phyloP scores from a whole-genome alignment of 2,113 vertebrate species.

The Neogobius melanostomus region DNA sequence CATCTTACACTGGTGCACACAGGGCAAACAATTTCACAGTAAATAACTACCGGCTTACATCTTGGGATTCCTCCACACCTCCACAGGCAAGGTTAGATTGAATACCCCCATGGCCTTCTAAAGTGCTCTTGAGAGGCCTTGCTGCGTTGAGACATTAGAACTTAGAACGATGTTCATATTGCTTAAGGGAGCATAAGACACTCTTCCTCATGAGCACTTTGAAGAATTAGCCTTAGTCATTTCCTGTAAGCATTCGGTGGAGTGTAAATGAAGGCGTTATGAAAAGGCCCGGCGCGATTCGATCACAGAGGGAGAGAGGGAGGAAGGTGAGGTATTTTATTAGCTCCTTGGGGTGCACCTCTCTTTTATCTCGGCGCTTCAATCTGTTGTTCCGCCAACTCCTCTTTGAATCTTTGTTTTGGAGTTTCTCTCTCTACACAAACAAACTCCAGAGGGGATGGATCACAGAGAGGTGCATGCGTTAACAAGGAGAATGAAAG shows the following conservation, averaged over 20 bases:
- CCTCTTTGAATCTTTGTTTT: slow-evolving; percentile 52
- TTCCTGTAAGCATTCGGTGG: slow-evolving; percentile 30
- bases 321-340: slow-evolving; percentile 62
- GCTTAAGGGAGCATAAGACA: not conserved
- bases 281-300: slow-evolving; percentile 26
- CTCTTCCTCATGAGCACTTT: slow-evolving; percentile 9
- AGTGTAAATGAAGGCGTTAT: slow-evolving; percentile 26
- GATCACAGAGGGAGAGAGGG: slow-evolving; percentile 40
- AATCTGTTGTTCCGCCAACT: slow-evolving; percentile 48
- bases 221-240: slow-evolving; percentile 12
- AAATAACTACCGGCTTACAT: slow-evolving; percentile 12
- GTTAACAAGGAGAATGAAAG: slow-evolving; percentile 29
- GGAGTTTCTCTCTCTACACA: slow-evolving; percentile 46
- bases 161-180: not conserved
- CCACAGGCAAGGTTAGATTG: not conserved
- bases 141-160: not conserved
- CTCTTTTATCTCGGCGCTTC: slow-evolving; percentile 56
- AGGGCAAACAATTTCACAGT: slow-evolving; percentile 7
- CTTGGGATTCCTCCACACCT: not conserved
- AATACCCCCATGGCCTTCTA: not conserved
- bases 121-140: not conserved
- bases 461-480: slow-evolving; percentile 30
- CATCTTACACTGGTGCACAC: slow-evolving; percentile 2
- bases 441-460: slow-evolving; percentile 44
- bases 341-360: slow-evolving; percentile 51